phyloP scores from a whole-genome alignment of 1,140 invertebrate genomes.

The Drosophila novamexicana region DNA sequence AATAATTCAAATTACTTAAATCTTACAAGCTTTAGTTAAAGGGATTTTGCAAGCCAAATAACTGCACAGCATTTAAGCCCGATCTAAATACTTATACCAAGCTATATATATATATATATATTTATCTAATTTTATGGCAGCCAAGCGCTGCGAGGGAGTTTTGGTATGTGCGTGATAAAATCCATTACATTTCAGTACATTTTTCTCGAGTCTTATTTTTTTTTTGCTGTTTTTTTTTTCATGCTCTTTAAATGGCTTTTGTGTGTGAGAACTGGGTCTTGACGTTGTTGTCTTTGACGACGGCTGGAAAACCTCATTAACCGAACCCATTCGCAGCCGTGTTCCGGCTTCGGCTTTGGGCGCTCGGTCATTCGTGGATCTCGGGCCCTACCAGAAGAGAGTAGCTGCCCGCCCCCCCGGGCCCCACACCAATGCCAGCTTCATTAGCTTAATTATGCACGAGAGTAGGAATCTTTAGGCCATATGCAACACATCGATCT shows the following conservation, averaged over 20 bases:
- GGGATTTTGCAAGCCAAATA: too few species aligned
- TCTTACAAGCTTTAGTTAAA: too few species aligned
- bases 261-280: constrained; percentile 81
- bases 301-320: constrained; percentile 74
- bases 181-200: constrained; percentile 70
- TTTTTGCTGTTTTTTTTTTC: constrained; percentile 21
- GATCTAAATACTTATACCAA: background rate
- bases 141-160: constrained; percentile 23
- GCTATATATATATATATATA: background rate
- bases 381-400: constrained; percentile 22
- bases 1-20: too few species aligned
- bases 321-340: constrained; percentile 50
- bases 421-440: constrained; percentile 50
- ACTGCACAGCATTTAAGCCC: too few species aligned
- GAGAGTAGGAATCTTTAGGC: constrained; percentile 21
- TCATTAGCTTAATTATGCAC: constrained; percentile 79
- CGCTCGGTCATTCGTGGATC: constrained; percentile 23
- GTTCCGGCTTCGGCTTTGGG: constrained; percentile 16
- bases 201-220: constrained; percentile 57
- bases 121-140: background rate
- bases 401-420: background rate
- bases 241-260: constrained; percentile 68
- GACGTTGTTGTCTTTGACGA: constrained; percentile 58
- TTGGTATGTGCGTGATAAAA: constrained; percentile 75
- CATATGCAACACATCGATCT: constrained; percentile 9